Evolutionary conservation across 1,140 invertebrate genomes (phyloP), one percentile per base, ranked within the genome.

Genomic region (Ceratina australensis): DNA sequence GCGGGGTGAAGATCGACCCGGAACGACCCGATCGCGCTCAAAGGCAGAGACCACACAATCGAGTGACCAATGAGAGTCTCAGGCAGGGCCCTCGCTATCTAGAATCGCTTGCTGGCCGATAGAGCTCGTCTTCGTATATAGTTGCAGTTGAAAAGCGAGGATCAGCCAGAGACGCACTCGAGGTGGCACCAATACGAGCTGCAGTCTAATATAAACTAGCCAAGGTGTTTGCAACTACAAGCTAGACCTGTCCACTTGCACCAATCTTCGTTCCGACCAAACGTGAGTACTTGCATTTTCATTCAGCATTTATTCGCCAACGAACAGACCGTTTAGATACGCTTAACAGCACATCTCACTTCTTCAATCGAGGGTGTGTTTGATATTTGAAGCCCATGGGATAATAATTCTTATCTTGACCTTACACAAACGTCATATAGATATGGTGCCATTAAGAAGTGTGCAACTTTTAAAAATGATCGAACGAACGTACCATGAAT

Each of bases 141-240:
- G 76, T 72, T 72, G 69, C 76, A 72, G 69, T 50, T 72, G 69
- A 72, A 78, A 78, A 78, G 60, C 68, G 69, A 28, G 50, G 42
- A 78, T 72, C 76, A 49, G 76, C 52, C 76, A 78, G 76, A 78
- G 18, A 33, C 68, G 59, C 26, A n/a, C 50, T 33, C 60, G 69
- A 78, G 63, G 69, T 72, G 69, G 69, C 60, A 65, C 76, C 59
- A 78, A 72, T 64, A 78, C 69, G 69, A 78, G 15, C 69, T 60
- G 56, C 50, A 24, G 59, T 78, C 76, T 56, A 73, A 78, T 72
- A 78, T 72, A 78, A 78, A 20, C 69, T 59, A 47, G n/a, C 22
- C 57, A 63, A 71, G 57, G 66, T 76, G 66, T 2, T 16, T 71
- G 50, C 16, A 61, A 54, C 60, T 59, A 5, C 5, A 42, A 42